These are phyloP conservation scores for Drosophila antonietae DNA, from an alignment of 2,888 invertebrate species.

Conservation along the genomic window DNA sequence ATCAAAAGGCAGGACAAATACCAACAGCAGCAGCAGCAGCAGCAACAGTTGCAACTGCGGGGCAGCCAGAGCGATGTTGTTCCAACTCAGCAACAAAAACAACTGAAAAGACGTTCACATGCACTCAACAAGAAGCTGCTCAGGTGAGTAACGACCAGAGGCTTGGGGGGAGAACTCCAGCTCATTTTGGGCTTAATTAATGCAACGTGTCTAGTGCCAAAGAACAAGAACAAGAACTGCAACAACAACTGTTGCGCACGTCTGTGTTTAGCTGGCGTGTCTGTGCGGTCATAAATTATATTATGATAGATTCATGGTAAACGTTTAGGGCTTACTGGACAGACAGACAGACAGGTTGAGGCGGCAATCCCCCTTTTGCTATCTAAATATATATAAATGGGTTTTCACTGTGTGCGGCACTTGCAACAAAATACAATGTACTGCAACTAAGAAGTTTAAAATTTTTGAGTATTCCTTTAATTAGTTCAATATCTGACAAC, in stretches of 20 bases:
- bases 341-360: constrained; percentile 28
- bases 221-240: constrained; percentile 49
- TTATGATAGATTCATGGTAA: constrained; percentile 72
- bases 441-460: too few species aligned
- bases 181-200: constrained; percentile 70
- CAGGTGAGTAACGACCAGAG: constrained; percentile 73
- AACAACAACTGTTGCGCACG: constrained; percentile 43
- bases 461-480: not conserved
- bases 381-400: not conserved
- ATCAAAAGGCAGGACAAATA: constrained; percentile 76
- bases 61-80: constrained; percentile 23
- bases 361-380: not conserved
- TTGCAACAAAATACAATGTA: constrained; percentile 85
- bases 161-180: not conserved
- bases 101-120: constrained; percentile 74
- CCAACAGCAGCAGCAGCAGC: constrained; percentile 34
- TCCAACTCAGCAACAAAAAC: constrained; percentile 57
- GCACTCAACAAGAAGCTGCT: constrained; percentile 82
- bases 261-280: constrained; percentile 37
- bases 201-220: constrained; percentile 57
- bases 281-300: constrained; percentile 62
- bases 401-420: constrained; percentile 9
- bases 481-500: not conserved
- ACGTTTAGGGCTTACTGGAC: constrained; percentile 50
- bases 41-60: constrained; percentile 40